Evolutionary conservation across 2,888 invertebrate genomes (phyloP), one percentile per base, ranked within the genome.

Genomic region (Galeopsomyia nigrocyanea): DNA sequence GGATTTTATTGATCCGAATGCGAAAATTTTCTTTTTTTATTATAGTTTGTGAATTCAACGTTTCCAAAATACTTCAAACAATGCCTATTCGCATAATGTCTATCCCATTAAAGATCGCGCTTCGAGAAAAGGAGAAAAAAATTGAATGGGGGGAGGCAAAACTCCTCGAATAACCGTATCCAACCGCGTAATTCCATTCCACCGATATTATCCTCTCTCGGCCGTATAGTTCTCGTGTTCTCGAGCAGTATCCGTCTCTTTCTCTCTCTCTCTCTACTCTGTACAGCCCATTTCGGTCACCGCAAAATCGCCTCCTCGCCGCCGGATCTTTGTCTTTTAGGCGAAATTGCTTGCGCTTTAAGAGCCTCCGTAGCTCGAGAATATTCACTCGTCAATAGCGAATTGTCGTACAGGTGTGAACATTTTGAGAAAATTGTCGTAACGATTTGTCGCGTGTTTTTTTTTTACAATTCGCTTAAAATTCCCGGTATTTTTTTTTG

Each of bases 271-370:
- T 31, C 65, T 58, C 31, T 46, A 53, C 56, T 68, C 50, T 39
- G 7, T 26, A 3, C 14, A 49, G 50, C 26, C 26, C 60, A 53
- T 26, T 50, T 19, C 26, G 51, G 63, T 51, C 51, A 56, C 63
- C 65, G 70, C 64, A 21, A 19, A 53, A 68, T 71, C 55, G 46
- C 56, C 65, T 57, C 68, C 64, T 74, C 55, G 50, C 47, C 46
- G 26, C 26, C 22, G 47, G 53, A 68, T 74, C 73, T 74, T 60
- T 67, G 56, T 67, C 71, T 72, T 71, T 72, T 69, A 63, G 55
- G 67, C 65, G 67, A 70, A 73, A 75, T 66, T 57, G 39, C 57
- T 55, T 21, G 63, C 22, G 10, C 39, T 51, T 51, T 57, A n/a
- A n/a, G n/a, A n/a, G n/a, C 47, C 7, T 31, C 31, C 7, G 31